phyloP scores from a whole-genome alignment of 2,797 vertebrate genomes.

The Kryptolebias ocellatus region DNA sequence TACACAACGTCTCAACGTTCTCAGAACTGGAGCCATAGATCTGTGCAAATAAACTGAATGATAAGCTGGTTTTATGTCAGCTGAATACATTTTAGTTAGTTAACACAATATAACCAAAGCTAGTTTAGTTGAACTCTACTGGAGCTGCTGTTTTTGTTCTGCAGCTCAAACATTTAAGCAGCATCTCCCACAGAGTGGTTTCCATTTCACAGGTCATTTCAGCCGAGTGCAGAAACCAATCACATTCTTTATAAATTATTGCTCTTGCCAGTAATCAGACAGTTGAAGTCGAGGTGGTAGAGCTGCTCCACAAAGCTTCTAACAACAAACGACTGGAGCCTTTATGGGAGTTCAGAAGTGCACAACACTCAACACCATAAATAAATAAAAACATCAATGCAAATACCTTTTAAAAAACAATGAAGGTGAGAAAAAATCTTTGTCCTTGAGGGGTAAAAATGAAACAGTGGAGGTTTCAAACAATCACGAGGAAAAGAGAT shows the following conservation, averaged over 20 bases:
- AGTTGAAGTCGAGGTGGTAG: not conserved
- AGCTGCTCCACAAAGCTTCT: constrained; percentile 14
- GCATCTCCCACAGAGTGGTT: constrained; percentile 59
- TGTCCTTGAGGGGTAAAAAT: constrained; percentile 3
- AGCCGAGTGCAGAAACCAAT: constrained; percentile 69
- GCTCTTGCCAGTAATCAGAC: constrained; percentile 50
- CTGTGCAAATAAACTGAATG: no score
- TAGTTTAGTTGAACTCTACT: constrained; percentile 37
- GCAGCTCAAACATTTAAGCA: constrained; percentile 67
- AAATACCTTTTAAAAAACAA: not conserved
- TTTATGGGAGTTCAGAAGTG: not conserved
- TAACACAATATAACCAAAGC: not conserved
- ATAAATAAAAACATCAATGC: not conserved
- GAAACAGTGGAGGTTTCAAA: constrained; percentile 8
- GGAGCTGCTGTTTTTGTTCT: constrained; percentile 48
- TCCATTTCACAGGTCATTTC: constrained; percentile 80
- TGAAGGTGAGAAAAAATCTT: not conserved
- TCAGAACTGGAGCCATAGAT: no score
- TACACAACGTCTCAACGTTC: no score
- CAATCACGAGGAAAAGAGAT: constrained; percentile 5
- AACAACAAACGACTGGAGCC: constrained; percentile 27
- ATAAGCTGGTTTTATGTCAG: no score
- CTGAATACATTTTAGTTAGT: not conserved
- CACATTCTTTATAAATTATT: constrained; percentile 60
- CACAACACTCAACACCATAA: not conserved